These are phyloP conservation scores for Eupeodes corollae DNA, from an alignment of 1,140 invertebrate genomes.

Conservation along the genomic window DNA sequence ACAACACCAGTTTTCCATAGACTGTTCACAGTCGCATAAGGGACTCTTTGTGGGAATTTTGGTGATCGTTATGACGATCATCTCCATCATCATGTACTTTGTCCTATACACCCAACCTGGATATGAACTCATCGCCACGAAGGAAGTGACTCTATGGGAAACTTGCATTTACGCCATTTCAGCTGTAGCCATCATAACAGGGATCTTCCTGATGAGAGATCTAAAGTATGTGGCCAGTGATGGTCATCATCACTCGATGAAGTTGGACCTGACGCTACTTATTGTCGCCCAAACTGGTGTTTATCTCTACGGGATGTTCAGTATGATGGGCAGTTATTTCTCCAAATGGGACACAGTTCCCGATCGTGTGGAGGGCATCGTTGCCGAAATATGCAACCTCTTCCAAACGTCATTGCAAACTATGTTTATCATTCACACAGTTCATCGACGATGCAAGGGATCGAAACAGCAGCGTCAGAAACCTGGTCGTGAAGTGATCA, in stretches of 20 bases:
- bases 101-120: constrained; percentile 61
- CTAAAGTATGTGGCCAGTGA: constrained; percentile 47
- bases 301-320: constrained; percentile 81
- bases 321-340: constrained; percentile 67
- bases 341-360: constrained; percentile 46
- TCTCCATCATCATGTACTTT: constrained; percentile 84
- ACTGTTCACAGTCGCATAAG: constrained; percentile 78
- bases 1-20: constrained; percentile 77
- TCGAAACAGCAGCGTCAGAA: constrained; percentile 52
- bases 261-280: constrained; percentile 73
- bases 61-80: constrained; percentile 73
- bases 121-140: constrained; percentile 54
- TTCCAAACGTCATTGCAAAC: constrained; percentile 63
- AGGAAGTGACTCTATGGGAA: constrained; percentile 67
- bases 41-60: constrained; percentile 78
- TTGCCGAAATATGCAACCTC: constrained; percentile 49
- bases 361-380: constrained; percentile 43
- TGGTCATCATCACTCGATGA: constrained; percentile 44
- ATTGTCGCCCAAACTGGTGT: constrained; percentile 78
- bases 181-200: constrained; percentile 33
- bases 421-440: constrained; percentile 76
- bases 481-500: constrained; percentile 71
- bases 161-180: constrained; percentile 51
- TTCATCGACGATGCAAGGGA: constrained; percentile 53
- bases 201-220: constrained; percentile 50